phyloP scores from a whole-genome alignment of 37 sponge, comb jelly and placozoan species.

The Hormiphora californensis region DNA sequence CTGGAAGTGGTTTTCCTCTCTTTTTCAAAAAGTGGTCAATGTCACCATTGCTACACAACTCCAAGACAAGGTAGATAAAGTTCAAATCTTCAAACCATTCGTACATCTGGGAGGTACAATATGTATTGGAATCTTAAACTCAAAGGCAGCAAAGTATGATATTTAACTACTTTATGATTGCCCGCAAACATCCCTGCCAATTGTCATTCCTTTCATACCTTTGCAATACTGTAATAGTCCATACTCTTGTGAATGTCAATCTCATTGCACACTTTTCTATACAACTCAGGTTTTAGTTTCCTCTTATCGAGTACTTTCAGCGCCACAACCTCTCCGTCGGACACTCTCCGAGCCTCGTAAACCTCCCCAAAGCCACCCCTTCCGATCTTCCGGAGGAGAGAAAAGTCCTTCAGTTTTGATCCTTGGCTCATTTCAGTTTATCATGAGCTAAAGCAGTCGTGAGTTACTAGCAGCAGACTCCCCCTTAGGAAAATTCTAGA shows the following conservation, averaged over 20 bases:
- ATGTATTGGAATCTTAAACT: too few relatives aligned
- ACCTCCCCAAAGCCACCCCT: constrained; percentile 37
- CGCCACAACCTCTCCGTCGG: background rate
- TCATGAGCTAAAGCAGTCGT: too few relatives aligned
- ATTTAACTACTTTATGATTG: too few relatives aligned
- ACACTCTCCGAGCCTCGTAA: background rate
- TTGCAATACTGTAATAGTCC: background rate
- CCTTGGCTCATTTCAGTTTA: too few relatives aligned
- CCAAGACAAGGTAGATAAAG: background rate
- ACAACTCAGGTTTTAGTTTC: background rate
- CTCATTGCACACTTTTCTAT: constrained; percentile 29
- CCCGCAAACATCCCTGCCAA: too few relatives aligned
- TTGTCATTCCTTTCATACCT: too few relatives aligned
- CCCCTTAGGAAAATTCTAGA: too few relatives aligned
- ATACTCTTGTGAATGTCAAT: constrained; percentile 26
- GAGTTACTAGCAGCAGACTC: too few relatives aligned
- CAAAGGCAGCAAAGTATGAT: too few relatives aligned
- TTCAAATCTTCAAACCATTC: constrained; percentile 15
- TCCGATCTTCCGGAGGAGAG: background rate
- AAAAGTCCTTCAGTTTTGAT: too few relatives aligned
- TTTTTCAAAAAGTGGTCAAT: background rate
- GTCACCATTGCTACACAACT: constrained; percentile 5
- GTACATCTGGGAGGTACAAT: constrained; percentile 48
- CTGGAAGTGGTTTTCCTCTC: constrained; percentile 4
- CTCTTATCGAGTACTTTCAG: constrained; percentile 1